Evolutionary conservation across 1,140 invertebrate species (phyloP).

Genomic region (Bombus turneri): DNA sequence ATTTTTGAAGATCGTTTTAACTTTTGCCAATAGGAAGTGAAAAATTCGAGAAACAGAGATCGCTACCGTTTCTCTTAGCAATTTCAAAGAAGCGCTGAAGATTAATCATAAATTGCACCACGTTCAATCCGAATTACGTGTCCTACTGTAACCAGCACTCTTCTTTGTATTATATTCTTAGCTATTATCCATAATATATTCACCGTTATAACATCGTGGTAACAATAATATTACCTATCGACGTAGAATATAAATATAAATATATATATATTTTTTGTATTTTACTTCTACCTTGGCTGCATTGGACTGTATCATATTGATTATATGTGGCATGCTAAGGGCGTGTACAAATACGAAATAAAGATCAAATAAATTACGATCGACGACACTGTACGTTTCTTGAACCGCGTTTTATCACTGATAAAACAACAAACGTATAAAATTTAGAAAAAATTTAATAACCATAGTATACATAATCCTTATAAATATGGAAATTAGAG

Average conservation of each 20-base stretch:
- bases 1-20: neutral
- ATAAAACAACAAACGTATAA: neutral
- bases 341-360: slow-evolving; percentile 78
- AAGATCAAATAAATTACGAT: slow-evolving; percentile 71
- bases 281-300: slow-evolving; percentile 76
- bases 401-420: neutral
- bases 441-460: neutral
- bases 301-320: slow-evolving; percentile 77
- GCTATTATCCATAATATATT: slow-evolving; percentile 69
- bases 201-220: slow-evolving; percentile 71
- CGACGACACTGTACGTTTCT: slow-evolving; percentile 21
- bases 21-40: neutral
- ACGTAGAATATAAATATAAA: slow-evolving; percentile 68
- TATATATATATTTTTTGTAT: slow-evolving; percentile 76
- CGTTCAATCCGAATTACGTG: slow-evolving; percentile 68
- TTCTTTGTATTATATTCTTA: slow-evolving; percentile 73
- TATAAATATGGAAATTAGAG: neutral
- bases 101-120: slow-evolving; percentile 48
- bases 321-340: slow-evolving; percentile 77
- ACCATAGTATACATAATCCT: neutral
- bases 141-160: slow-evolving; percentile 69
- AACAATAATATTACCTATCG: slow-evolving; percentile 66
- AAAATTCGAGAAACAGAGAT: slow-evolving; percentile 8
- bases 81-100: slow-evolving; percentile 21
- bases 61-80: slow-evolving; percentile 21